Conservation (phyloP, 2,113 vertebrate genomes). For the Microtus richardsoni region DNA sequence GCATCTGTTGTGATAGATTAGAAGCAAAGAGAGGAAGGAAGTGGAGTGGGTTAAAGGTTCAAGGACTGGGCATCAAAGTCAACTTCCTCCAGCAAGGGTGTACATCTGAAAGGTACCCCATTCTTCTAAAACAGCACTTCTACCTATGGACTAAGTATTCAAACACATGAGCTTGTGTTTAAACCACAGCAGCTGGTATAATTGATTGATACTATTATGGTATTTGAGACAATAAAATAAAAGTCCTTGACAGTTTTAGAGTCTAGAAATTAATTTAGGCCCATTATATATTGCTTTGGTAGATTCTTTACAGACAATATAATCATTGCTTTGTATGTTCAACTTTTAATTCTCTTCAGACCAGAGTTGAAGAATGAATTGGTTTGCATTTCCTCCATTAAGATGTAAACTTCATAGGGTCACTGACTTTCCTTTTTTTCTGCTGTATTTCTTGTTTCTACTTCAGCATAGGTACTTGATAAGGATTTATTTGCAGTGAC, state of each 20-base stretch:
- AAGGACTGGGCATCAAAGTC: neutral
- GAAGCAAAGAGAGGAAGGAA: neutral
- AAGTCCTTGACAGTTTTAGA: conserved; percentile 23
- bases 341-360: neutral
- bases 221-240: neutral
- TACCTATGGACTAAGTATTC: neutral
- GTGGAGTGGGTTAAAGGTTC: neutral
- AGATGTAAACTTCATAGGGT: neutral
- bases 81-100: neutral
- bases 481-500: neutral
- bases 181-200: neutral
- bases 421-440: neutral
- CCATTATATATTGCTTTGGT: neutral
- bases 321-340: neutral
- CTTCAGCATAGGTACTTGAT: neutral
- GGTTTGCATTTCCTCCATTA: neutral
- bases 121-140: neutral
- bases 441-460: neutral
- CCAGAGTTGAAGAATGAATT: neutral
- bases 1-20: neutral
- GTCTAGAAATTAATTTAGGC: conserved; percentile 8
- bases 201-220: neutral
- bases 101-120: neutral
- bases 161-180: neutral
- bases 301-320: neutral